Evolutionary conservation across 1,140 invertebrate genomes (phyloP).

Genomic region (Drosophila leontia): DNA sequence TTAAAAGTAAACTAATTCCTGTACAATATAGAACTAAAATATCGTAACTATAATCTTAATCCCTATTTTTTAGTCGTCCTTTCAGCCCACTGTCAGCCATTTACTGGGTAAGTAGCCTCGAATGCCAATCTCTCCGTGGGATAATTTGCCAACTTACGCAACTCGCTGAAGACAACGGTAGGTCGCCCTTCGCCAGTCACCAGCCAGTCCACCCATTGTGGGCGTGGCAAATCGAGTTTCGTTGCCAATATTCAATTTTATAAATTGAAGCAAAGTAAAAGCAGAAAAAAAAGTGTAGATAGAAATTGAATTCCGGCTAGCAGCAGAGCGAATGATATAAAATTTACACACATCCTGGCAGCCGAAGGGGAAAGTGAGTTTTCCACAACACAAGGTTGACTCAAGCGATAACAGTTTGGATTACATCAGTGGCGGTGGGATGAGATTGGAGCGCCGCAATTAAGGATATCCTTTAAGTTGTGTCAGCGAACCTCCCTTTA

Average conservation of each 20-base stretch:
- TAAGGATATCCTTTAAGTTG: constrained; percentile 25
- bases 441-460: constrained; percentile 21
- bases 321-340: constrained; percentile 24
- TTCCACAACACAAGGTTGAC: constrained; percentile 25
- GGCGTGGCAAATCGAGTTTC: constrained; percentile 67
- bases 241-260: constrained; percentile 76
- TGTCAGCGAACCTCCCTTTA: constrained; percentile 3
- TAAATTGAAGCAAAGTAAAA: constrained; percentile 75
- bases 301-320: constrained; percentile 47
- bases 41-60: too few relatives aligned
- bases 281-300: constrained; percentile 21
- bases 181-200: constrained; percentile 18
- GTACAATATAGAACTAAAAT: too few relatives aligned
- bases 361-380: background rate
- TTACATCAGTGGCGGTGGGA: constrained; percentile 28
- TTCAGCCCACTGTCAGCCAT: constrained; percentile 25
- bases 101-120: constrained; percentile 39
- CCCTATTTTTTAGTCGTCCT: too few relatives aligned
- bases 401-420: constrained; percentile 47
- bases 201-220: background rate
- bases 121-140: constrained; percentile 10
- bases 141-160: constrained; percentile 73
- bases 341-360: constrained; percentile 19
- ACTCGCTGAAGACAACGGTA: constrained; percentile 54
- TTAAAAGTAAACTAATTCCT: background rate